A percentile compares a stretch with the other conserved stretches of the same genome.
Evolutionary conservation across 2,888 invertebrate species (phyloP).

Genomic region (Calameuta pallipes): DNA sequence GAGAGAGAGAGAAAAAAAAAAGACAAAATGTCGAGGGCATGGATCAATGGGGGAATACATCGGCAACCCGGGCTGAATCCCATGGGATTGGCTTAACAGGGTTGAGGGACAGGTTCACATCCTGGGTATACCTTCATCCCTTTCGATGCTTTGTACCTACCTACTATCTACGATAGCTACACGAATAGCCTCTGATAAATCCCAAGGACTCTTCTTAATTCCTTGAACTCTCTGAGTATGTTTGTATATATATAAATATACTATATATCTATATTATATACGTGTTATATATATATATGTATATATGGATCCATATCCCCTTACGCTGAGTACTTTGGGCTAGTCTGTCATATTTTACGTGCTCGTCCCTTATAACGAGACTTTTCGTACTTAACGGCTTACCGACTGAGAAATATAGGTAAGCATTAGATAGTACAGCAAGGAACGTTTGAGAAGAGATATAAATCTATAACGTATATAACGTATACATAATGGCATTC

Average conservation of each 20-base stretch:
- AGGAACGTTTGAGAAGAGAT: background rate
- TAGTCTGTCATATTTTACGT: background rate
- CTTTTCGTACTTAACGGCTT: background rate
- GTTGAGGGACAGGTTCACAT: slow-evolving; percentile 1
- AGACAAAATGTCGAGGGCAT: background rate
- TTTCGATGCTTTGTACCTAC: background rate
- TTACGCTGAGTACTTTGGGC: background rate
- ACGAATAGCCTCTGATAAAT: background rate
- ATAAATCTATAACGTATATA: background rate
- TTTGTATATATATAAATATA: background rate
- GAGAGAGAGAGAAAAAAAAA: background rate
- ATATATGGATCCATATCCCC: background rate
- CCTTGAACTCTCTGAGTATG: background rate
- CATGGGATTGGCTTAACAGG: slow-evolving; percentile 25
- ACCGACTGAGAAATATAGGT: background rate
- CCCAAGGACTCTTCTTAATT: background rate
- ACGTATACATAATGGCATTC: background rate
- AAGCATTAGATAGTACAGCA: background rate
- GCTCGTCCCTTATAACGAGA: background rate
- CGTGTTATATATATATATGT: background rate
- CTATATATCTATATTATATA: background rate
- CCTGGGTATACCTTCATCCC: background rate
- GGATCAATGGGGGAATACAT: background rate
- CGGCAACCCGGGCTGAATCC: slow-evolving; percentile 12
- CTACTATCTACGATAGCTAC: background rate